These are phyloP conservation scores for Perizoma affinitatum DNA, from an alignment of 2,888 invertebrate species.

Conservation along the genomic window DNA sequence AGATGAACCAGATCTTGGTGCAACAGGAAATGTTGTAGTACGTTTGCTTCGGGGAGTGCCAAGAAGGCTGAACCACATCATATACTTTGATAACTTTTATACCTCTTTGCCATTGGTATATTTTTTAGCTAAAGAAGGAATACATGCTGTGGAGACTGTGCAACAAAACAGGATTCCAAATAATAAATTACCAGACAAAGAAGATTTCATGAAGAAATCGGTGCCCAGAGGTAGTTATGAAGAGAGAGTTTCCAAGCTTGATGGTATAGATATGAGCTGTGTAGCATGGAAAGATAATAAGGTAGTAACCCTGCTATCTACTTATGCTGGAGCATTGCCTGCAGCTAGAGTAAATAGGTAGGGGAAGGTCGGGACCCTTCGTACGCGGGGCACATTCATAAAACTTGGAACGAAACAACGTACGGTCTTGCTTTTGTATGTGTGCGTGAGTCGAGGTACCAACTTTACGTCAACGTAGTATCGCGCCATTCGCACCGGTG, in stretches of 20 bases:
- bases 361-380: too few species aligned
- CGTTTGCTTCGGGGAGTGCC: slow-evolving; percentile 44
- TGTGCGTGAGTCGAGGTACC: too few species aligned
- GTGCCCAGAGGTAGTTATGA: slow-evolving; percentile 12
- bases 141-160: too few species aligned
- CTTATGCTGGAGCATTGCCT: slow-evolving; percentile 47
- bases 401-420: too few species aligned
- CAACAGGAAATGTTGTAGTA: slow-evolving; percentile 43
- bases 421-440: too few species aligned
- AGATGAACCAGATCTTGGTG: slow-evolving; percentile 40
- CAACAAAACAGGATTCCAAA: too few species aligned
- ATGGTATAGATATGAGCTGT: slow-evolving; percentile 48
- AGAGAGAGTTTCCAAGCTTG: slow-evolving; percentile 17
- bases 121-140: too few species aligned
- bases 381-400: too few species aligned
- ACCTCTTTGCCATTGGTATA: slow-evolving; percentile 40
- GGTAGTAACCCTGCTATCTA: slow-evolving; percentile 3
- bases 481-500: too few species aligned
- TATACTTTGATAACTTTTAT: slow-evolving; percentile 51
- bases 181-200: neutral
- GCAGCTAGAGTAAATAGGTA: too few species aligned
- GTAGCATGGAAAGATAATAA: slow-evolving; percentile 45
- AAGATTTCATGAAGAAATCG: slow-evolving; percentile 3
- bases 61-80: slow-evolving; percentile 44
- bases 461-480: too few species aligned